Percentiles rank a stretch among this genome's conserved stretches.
These are phyloP conservation scores for Penaeus chinensis DNA, from an alignment of 1,140 invertebrate species.

Conservation along the genomic window DNA sequence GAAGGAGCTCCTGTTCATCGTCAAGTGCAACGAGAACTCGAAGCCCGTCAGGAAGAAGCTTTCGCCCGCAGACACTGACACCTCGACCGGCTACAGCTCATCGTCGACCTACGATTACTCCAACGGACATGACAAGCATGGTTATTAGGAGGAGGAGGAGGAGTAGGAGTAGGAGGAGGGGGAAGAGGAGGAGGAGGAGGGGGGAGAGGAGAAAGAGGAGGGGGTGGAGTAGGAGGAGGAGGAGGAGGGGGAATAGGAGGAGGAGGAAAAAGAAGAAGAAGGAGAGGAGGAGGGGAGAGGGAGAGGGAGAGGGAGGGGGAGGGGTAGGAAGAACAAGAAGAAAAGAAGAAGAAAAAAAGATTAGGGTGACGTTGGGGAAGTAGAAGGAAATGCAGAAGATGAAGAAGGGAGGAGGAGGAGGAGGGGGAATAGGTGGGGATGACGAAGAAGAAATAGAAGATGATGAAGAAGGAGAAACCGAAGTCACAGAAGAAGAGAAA, in stretches of 20 bases:
- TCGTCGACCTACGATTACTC: slow-evolving; percentile 47
- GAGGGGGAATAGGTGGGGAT: no score
- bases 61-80: slow-evolving; percentile 30
- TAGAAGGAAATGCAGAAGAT: not conserved
- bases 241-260: not conserved
- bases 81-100: slow-evolving; percentile 37
- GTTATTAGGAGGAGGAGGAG: not conserved
- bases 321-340: not conserved
- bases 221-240: no score
- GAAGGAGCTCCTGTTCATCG: slow-evolving; percentile 64
- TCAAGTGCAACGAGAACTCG: slow-evolving; percentile 64
- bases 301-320: no score
- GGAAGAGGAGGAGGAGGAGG: not conserved
- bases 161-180: no score
- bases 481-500: no score
- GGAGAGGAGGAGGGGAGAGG: not conserved
- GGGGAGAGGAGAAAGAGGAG: not conserved
- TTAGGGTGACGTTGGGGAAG: not conserved
- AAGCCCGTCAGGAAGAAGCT: slow-evolving; percentile 64
- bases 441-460: no score
- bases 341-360: no score
- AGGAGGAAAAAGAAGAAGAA: no score
- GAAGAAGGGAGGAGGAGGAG: no score
- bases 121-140: no score
- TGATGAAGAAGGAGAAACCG: no score